phyloP scores from a whole-genome alignment of 2,888 invertebrate species.

The Cryptus armator region DNA sequence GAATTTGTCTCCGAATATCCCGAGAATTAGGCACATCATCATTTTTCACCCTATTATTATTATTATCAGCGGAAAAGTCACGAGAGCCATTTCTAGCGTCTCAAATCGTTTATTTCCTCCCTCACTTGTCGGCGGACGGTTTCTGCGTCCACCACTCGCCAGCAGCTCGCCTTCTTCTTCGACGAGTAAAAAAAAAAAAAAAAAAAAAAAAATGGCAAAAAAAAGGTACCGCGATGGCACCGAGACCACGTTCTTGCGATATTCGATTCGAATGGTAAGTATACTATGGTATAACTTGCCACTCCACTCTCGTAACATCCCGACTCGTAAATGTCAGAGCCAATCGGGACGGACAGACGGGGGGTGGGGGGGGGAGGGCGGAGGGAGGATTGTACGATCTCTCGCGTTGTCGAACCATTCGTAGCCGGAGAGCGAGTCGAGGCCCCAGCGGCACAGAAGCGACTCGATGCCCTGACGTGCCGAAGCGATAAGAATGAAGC shows the following conservation, averaged over 20 bases:
- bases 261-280: slow-evolving; percentile 60
- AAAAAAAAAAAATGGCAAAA: slow-evolving; percentile 10
- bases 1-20: too few species aligned
- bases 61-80: too few species aligned
- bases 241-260: slow-evolving; percentile 44
- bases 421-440: slow-evolving; percentile 10
- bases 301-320: slow-evolving; percentile 44
- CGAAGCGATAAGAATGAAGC: slow-evolving; percentile 66
- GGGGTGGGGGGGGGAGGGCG: background rate
- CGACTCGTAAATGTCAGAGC: slow-evolving; percentile 65
- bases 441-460: slow-evolving; percentile 33
- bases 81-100: too few species aligned
- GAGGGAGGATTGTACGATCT: slow-evolving; percentile 39
- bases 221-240: slow-evolving; percentile 9
- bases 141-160: background rate
- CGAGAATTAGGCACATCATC: too few species aligned
- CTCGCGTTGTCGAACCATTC: slow-evolving; percentile 40
- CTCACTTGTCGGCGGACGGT: too few species aligned
- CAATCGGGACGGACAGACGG: slow-evolving; percentile 46
- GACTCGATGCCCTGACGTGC: slow-evolving; percentile 57
- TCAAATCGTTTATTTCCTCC: too few species aligned
- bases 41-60: too few species aligned
- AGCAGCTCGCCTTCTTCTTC: background rate
- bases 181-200: background rate
- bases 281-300: slow-evolving; percentile 54